These are phyloP conservation scores for Sceloporus undulatus DNA, from an alignment of 2,113 vertebrate species.

Conservation along the genomic window DNA sequence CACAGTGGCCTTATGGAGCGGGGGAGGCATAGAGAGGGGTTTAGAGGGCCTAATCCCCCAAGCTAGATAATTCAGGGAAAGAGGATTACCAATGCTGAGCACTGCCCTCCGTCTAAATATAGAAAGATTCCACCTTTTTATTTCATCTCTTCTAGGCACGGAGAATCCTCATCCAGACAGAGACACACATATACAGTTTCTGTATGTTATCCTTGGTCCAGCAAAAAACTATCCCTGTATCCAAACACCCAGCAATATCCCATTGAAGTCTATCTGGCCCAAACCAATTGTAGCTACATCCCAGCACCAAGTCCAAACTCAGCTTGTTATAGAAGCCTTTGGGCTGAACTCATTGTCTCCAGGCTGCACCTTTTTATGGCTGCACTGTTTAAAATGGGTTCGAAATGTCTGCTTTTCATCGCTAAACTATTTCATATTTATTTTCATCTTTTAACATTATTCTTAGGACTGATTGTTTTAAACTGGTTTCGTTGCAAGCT, in stretches of 20 bases:
- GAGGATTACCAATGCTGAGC: slow-evolving; percentile 92
- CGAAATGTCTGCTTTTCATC: too few species aligned
- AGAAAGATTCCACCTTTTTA: slow-evolving; percentile 78
- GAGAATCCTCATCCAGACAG: fast-evolving
- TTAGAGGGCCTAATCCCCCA: slow-evolving; percentile 89
- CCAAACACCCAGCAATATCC: background rate
- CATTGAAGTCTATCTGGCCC: background rate
- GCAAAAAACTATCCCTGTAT: background rate
- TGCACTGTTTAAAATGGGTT: too few species aligned
- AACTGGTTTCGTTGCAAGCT: too few species aligned
- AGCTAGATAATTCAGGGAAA: slow-evolving; percentile 89
- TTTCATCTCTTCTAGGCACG: slow-evolving; percentile 13
- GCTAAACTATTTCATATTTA: too few species aligned
- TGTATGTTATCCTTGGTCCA: background rate
- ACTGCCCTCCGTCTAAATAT: slow-evolving; percentile 89
- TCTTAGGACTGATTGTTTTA: too few species aligned
- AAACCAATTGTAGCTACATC: background rate
- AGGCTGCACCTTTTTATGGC: too few species aligned
- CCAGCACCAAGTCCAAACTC: too few species aligned
- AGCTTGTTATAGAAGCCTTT: too few species aligned
- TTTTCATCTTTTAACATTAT: too few species aligned
- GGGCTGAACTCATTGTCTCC: too few species aligned
- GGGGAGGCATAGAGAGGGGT: slow-evolving; percentile 51
- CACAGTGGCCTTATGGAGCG: slow-evolving; percentile 12
- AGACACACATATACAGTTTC: fast-evolving